Conservation (phyloP, 2,113 vertebrate genomes). For the Peromyscus californicus region DNA sequence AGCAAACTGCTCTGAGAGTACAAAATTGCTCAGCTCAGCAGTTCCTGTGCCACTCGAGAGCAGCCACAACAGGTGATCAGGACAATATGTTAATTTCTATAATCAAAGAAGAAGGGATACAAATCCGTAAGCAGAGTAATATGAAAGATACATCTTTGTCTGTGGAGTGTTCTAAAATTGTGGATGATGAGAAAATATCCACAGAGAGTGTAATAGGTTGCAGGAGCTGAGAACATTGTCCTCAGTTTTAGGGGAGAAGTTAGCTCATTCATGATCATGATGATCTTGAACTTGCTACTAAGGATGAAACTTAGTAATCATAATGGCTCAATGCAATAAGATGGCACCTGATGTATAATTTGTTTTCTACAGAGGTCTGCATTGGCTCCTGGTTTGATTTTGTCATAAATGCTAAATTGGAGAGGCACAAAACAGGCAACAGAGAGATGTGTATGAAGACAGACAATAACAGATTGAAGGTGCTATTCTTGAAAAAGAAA, state of each 20-base stretch:
- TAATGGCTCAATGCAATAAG: slow-evolving; percentile 20
- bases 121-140: background rate
- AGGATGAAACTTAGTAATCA: background rate
- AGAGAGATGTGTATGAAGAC: background rate
- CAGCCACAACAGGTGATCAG: background rate
- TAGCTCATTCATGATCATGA: background rate
- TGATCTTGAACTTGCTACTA: background rate
- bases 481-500: slow-evolving; percentile 32
- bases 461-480: background rate
- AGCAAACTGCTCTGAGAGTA: background rate
- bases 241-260: background rate
- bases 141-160: background rate
- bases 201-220: background rate
- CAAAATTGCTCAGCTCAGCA: background rate
- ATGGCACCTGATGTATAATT: background rate
- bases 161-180: background rate
- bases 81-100: background rate
- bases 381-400: background rate
- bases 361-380: background rate
- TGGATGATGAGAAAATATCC: background rate
- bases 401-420: background rate
- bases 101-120: background rate
- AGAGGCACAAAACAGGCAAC: background rate
- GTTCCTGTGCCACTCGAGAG: background rate
- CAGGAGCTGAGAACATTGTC: background rate